A percentile compares a stretch with the other conserved stretches of the same genome.
Conservation (phyloP, 2,888 invertebrate genomes). For the Hypselothyrea guttata region DNA sequence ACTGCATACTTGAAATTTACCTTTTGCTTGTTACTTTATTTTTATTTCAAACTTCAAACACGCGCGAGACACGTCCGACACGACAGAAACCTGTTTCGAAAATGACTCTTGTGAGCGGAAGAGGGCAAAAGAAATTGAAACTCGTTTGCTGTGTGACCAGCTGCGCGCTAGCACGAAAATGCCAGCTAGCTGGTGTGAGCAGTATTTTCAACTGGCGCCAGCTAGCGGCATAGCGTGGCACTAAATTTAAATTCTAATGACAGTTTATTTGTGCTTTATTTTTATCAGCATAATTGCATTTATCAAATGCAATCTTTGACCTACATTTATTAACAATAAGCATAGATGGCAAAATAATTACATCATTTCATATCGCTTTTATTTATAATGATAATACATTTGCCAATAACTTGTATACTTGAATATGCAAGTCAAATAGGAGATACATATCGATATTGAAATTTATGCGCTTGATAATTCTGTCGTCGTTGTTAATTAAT, state of each 20-base stretch:
- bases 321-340: neutral
- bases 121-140: neutral
- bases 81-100: conserved; percentile 18
- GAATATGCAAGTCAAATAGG: conserved; percentile 1
- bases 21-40: conserved; percentile 28
- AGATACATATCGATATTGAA: conserved; percentile 17
- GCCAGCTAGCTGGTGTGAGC: neutral
- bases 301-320: no score
- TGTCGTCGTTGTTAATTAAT: conserved; percentile 85
- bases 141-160: conserved; percentile 31
- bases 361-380: no score
- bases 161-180: conserved; percentile 5
- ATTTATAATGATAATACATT: no score
- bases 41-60: neutral
- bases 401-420: neutral
- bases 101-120: conserved; percentile 11
- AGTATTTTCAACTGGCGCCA: no score
- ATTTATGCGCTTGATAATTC: conserved; percentile 82
- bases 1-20: conserved; percentile 26
- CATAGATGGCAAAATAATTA: neutral
- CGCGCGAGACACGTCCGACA: conserved; percentile 35
- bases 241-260: no score
- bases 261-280: no score
- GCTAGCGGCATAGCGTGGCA: no score
- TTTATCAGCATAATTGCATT: no score